phyloP scores from a whole-genome alignment of 35 echinoderm and acorn worm genomes.

The Stichopus chloronotus region DNA sequence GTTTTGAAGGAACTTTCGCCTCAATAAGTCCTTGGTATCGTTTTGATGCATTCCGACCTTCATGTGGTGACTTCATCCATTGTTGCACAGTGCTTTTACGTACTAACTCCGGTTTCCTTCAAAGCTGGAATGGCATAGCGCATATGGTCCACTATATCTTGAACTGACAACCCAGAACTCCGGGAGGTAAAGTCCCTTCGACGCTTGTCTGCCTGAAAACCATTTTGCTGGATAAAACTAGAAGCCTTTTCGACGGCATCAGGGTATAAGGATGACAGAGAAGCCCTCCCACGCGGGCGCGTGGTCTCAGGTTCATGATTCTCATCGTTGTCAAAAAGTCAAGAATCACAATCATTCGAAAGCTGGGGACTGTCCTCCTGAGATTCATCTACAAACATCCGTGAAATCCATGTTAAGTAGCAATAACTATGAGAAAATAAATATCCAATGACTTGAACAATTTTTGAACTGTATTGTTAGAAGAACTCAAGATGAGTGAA shows the following conservation, averaged over 20 bases:
- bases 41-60: neutral
- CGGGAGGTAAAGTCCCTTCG: neutral
- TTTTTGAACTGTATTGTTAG: neutral
- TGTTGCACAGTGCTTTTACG: neutral
- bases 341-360: neutral
- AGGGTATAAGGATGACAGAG: neutral
- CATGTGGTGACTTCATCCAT: conserved; percentile 3
- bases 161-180: conserved; percentile 20
- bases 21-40: conserved; percentile 27
- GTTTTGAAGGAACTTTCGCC: neutral
- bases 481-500: neutral
- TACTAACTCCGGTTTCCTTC: neutral
- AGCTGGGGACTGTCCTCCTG: neutral
- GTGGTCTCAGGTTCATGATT: neutral
- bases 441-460: neutral
- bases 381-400: neutral
- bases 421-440: neutral
- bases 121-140: neutral
- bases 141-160: neutral
- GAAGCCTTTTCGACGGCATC: neutral
- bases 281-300: neutral
- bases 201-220: neutral
- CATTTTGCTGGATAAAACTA: conserved; percentile 47
- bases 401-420: neutral
- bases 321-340: neutral